These are phyloP conservation scores for Canis aureus DNA, from an alignment of 2,113 vertebrate species.

Conservation along the genomic window DNA sequence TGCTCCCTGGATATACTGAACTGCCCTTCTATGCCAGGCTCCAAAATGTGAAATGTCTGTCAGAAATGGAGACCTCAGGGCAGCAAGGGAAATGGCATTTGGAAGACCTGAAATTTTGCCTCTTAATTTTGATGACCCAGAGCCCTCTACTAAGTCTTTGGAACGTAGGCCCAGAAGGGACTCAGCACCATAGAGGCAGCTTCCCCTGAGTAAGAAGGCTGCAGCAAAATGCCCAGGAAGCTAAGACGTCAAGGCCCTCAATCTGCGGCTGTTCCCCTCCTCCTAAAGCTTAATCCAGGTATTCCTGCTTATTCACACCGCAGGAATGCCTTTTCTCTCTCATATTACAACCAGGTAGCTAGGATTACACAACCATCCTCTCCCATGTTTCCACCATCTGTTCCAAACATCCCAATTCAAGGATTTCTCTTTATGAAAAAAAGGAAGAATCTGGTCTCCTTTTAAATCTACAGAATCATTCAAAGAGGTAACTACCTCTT, in stretches of 20 bases:
- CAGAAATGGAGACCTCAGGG: background rate
- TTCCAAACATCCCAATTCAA: background rate
- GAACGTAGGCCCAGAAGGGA: background rate
- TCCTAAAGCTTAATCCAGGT: fast-evolving
- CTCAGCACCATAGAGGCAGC: background rate
- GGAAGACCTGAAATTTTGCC: background rate
- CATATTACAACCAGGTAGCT: background rate
- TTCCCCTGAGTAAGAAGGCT: background rate
- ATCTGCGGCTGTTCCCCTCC: no score
- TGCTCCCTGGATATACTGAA: background rate
- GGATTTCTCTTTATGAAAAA: background rate
- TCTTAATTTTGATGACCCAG: background rate
- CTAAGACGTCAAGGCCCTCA: background rate
- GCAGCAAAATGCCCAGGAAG: background rate
- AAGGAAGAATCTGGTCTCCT: background rate
- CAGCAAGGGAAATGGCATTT: background rate
- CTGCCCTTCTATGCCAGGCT: background rate
- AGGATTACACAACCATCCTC: background rate
- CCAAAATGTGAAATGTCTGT: background rate
- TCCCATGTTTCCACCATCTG: background rate
- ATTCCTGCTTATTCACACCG: fast-evolving
- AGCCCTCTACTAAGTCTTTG: background rate
- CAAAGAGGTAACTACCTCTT: background rate
- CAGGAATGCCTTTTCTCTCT: background rate
- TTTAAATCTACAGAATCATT: conserved; percentile 10